A percentile compares a stretch with the other conserved stretches of the same genome.
phyloP scores from a whole-genome alignment of 2,797 vertebrate genomes.

The Ispidina lecontei region DNA sequence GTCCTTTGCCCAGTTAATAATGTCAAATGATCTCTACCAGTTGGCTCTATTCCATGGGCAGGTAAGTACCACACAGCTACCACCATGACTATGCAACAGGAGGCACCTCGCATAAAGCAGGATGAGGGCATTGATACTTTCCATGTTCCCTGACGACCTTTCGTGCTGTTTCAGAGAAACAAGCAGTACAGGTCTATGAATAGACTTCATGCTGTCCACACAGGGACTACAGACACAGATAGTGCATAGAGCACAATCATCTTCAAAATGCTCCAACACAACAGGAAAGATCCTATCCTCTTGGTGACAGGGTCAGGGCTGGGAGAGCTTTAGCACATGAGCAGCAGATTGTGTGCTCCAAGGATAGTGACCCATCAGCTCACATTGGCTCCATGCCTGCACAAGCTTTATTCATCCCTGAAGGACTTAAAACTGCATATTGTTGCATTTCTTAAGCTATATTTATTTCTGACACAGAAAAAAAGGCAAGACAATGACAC shows the following conservation, averaged over 20 bases:
- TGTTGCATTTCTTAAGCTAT: background rate
- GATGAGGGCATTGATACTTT: background rate
- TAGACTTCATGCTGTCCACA: background rate
- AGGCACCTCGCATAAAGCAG: background rate
- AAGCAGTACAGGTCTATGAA: background rate
- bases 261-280: background rate
- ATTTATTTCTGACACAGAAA: background rate
- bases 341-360: accelerated
- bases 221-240: background rate
- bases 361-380: background rate
- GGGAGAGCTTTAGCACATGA: background rate
- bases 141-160: background rate
- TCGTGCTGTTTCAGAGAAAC: background rate
- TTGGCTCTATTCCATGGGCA: background rate
- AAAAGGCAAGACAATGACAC: background rate
- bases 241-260: background rate
- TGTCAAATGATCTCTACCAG: background rate
- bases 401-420: background rate
- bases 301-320: background rate
- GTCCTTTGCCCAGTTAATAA: background rate
- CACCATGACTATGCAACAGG: background rate
- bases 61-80: background rate
- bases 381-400: background rate
- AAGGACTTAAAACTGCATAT: background rate
- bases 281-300: background rate